Evolutionary conservation across 2,797 vertebrate species (phyloP), one percentile per base, ranked within the genome.

Genomic region (Pipistrellus pygmaeus): DNA sequence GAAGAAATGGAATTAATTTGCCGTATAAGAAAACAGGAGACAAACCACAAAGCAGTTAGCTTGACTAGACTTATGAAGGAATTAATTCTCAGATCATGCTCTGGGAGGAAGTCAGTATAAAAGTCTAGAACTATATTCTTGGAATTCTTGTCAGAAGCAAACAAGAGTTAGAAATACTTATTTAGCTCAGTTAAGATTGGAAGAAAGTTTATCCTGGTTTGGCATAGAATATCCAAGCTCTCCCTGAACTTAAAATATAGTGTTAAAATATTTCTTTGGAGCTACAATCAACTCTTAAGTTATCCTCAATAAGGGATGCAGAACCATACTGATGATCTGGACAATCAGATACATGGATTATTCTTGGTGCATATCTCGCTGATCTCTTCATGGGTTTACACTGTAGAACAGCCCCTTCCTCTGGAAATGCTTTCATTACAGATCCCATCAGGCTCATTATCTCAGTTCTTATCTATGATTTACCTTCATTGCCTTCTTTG

Each of bases 51-150:
- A 85, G 71, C 66, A 20, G 66, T 86, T 18, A 82, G 90, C 85
- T 91, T 78, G 96, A 82, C 44, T 95, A 48, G 66, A 93, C 88
- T 97, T 97, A 89, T 7, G 92, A 88, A 93, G 82, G 73, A 98
- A 97, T 97, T 97, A 97, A 85, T 96, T 94, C 64, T 97, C 82
- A 94, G 85, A 55, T 95, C 91, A 89, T 35, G 72, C 89, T 95
- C 69, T 11, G 2, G 85, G 78, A 98, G 92, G 96, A 98, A 96
- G 96, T 96, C 96, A 96, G 86, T 97, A 95, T 94, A 94, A 97
- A 90, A 98, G 95, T 94, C 96, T 80, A 95, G 68, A 62, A 84
- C 92, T 69, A 2, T 80, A 91, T 93, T 96, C 92, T 64, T 27
- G 1, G 5, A 14, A 95, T 76, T 93, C 91, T 91, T 94, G 90